Conservation (phyloP, 2,113 vertebrate genomes). For the Forbesichthys agassizii region DNA sequence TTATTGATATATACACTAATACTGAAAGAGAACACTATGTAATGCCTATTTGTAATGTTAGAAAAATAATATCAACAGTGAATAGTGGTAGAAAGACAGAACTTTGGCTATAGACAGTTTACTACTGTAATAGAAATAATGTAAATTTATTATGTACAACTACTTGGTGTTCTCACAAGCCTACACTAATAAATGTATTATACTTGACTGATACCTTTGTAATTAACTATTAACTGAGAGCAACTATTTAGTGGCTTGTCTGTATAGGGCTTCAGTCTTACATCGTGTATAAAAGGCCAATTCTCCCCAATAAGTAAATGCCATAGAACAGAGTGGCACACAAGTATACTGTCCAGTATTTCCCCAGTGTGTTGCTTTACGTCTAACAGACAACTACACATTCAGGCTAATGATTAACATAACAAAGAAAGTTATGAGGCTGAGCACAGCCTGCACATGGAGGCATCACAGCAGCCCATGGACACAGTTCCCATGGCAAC, state of each 20-base stretch:
- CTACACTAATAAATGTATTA: background rate
- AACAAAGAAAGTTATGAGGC: slow-evolving; percentile 41
- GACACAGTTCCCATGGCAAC: slow-evolving; percentile 59
- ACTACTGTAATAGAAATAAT: too few species aligned
- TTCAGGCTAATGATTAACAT: slow-evolving; percentile 42
- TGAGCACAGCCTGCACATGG: slow-evolving; percentile 12
- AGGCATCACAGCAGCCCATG: slow-evolving; percentile 31
- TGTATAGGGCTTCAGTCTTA: background rate
- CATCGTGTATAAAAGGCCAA: background rate
- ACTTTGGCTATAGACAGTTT: background rate
- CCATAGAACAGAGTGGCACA: background rate
- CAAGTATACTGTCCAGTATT: background rate
- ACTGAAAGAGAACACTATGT: too few species aligned
- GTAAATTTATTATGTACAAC: background rate
- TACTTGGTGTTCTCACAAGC: background rate
- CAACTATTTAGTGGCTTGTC: background rate
- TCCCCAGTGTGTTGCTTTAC: background rate
- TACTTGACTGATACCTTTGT: background rate
- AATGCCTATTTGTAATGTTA: too few species aligned
- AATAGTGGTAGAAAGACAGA: background rate
- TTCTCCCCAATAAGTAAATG: background rate
- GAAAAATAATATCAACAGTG: background rate
- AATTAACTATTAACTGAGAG: background rate
- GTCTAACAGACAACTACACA: slow-evolving; percentile 1
- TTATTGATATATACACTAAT: background rate